Evolutionary conservation across 2,797 vertebrate genomes (phyloP), one percentile per base, ranked within the genome.

Genomic region (Eremophila alpestris): DNA sequence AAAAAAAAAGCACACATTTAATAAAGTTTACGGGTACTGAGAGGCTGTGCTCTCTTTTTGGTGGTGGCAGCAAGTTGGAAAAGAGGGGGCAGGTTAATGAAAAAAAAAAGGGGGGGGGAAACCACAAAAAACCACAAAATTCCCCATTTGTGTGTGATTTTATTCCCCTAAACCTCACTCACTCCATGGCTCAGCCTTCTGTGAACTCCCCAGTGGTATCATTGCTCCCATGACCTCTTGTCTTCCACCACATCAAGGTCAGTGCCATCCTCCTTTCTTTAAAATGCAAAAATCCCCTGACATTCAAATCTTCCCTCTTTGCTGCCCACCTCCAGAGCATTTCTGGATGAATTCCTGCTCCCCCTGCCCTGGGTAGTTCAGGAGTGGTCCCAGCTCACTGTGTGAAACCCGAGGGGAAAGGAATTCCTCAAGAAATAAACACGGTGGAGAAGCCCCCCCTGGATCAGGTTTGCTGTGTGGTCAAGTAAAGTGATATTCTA

Each of bases 11-110:
- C 96, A 96, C 96, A 96, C 89, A 68, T 97, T 96, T 95, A 97
- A 97, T 97, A 97, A 97, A 97, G 91, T 96, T 97, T 97, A 97
- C 83, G 94, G 96, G 97, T 96, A 96, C 83, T 87, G 85, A 96
- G 92, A 92, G 85, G 73, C 90, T 94, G 63, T 82, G 90, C 93
- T 96, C 64, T 90, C 87, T 95, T 97, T 95, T 91, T 96, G 93
- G 92, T 95, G 89, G 90, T 80, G 3, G 74, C 90, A 90, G 84
- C 85, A 78, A 74, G 56, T 76, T 88, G 82, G 76, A 89, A 89
- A 94, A 56, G 40, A 52, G 38, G 4, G 49, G 74, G 58, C 34
- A 90, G 63, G 55, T 63, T 71, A 59, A 70, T 43, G 58, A 38
- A 77, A 75, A 58, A 34, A 9, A 11, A 38, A 38, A 12, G 38